These are phyloP conservation scores for Dasysyrphus albostriatus DNA, from an alignment of 2,888 invertebrate genomes.

Conservation along the genomic window DNA sequence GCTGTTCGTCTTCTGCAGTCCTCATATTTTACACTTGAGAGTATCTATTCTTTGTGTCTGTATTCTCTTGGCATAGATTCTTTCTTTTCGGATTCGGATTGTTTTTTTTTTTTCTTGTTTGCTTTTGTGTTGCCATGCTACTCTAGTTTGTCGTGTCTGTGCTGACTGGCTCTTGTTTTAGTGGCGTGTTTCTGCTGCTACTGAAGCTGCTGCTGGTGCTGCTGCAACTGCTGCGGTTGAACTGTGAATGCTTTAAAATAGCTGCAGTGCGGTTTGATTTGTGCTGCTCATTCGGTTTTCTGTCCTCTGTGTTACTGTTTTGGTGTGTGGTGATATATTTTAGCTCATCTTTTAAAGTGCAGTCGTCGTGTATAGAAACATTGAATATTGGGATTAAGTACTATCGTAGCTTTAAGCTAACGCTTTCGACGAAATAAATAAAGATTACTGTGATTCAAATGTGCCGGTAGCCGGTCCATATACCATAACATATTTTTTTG, in stretches of 20 bases:
- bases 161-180: constrained; percentile 66
- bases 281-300: constrained; percentile 64
- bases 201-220: constrained; percentile 15
- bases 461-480: constrained; percentile 23
- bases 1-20: constrained; percentile 66
- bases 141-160: constrained; percentile 43
- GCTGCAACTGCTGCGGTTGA: constrained; percentile 62
- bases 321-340: constrained; percentile 41
- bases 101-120: constrained; percentile 28
- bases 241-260: constrained; percentile 75
- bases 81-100: constrained; percentile 20
- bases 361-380: neutral
- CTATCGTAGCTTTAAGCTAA: constrained; percentile 40
- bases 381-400: constrained; percentile 46
- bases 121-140: constrained; percentile 68
- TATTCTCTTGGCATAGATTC: constrained; percentile 68
- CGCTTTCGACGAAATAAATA: constrained; percentile 33
- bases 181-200: constrained; percentile 55
- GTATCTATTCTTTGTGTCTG: constrained; percentile 32
- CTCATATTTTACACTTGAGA: constrained; percentile 72
- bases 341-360: constrained; percentile 31
- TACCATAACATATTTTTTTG: neutral
- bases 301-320: constrained; percentile 20
- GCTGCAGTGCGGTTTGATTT: constrained; percentile 76
- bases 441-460: constrained; percentile 48